Base-by-base conservation (phyloP, 2,797 vertebrate species). In the Crax fasciolata region DNA sequence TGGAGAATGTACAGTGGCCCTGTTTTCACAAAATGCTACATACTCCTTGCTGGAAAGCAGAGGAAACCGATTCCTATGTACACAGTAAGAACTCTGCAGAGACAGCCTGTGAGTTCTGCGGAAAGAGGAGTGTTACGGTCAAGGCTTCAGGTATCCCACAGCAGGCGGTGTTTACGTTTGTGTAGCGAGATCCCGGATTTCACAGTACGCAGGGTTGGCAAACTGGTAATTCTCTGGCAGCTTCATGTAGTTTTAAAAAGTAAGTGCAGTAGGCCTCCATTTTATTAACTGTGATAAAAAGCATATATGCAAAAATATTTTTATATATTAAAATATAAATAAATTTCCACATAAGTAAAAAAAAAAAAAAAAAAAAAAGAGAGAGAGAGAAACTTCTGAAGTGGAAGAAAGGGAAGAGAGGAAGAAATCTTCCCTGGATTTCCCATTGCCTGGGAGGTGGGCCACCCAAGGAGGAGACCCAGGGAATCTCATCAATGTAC, bases 211-310 rank as follows among this genome's bases (percentile, higher is more conserved):
- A 96, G 88, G 90, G 91, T 13, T 96, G 94, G 91, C 94, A 97
- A 96, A 96, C 95, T 95, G 96, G 93, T 95, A 96, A 97, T 96
- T 95, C 95, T 96, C 95, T 97, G 96, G 95, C 96, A 97, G 96
- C 96, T 97, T 96, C 94, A 96, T 94, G 93, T 96, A 86, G 90
- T 94, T 95, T 96, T 95, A 94, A 91, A 96, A 97, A 96, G 91
- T 90, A 97, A 94, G 94, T 95, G 95, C 93, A 96, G 93, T 96
- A 97, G 96, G 94, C 95, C 90, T 95, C 93, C 57, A 0, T 96
- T 94, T 96, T 96, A 94, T 95, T 96, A 93, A 96, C 93, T 79
- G 95, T 97, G 96, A 90, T 95, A 96, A 96, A 96, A 96, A 97
- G 96, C 96, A 96, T 28, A 91, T 96, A 95, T 94, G 96, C 96